Percentiles rank a stretch among this genome's conserved stretches.
These are phyloP conservation scores for Acipenser ruthenus DNA, from an alignment of 2,797 vertebrate species.

Conservation along the genomic window DNA sequence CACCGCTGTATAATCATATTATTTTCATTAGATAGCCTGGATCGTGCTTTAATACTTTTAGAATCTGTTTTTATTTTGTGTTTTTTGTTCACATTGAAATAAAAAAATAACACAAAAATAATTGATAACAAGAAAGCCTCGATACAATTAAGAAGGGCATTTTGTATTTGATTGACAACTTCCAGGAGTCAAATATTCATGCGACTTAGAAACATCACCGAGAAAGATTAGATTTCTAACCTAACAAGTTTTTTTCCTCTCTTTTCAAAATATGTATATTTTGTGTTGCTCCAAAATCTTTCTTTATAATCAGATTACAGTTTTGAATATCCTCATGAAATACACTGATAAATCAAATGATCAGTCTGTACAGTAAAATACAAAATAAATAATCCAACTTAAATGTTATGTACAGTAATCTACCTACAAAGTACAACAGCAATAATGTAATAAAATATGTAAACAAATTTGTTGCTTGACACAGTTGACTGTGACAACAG, in stretches of 20 bases:
- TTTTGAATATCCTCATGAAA: conserved; percentile 48
- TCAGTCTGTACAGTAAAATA: conserved; percentile 49
- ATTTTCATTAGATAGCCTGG: conserved; percentile 67
- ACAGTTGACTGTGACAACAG: conserved; percentile 70
- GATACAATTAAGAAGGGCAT: conserved; percentile 52
- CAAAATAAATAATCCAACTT: conserved; percentile 63
- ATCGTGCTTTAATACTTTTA: conserved; percentile 69
- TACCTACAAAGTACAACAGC: conserved; percentile 57
- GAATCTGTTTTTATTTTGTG: conserved; percentile 67
- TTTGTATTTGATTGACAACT: conserved; percentile 61
- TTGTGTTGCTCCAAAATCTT: conserved; percentile 34
- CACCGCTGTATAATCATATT: conserved; percentile 67
- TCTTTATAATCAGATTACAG: conserved; percentile 47
- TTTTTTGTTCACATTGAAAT: conserved; percentile 46
- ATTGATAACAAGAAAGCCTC: conserved; percentile 62
- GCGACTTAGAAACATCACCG: conserved; percentile 76
- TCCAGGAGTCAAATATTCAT: conserved; percentile 78
- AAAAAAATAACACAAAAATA: conserved; percentile 65
- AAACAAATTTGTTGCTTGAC: conserved; percentile 64
- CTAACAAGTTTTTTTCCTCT: conserved; percentile 73
- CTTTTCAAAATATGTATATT: conserved; percentile 46
- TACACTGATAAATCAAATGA: conserved; percentile 43
- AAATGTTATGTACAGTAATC: conserved; percentile 53
- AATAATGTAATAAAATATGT: conserved; percentile 63
- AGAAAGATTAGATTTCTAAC: conserved; percentile 74